Percentiles rank a stretch among this genome's conserved stretches.
Evolutionary conservation across 1,140 invertebrate species (phyloP).

Genomic region (Drosophila ercepeae): DNA sequence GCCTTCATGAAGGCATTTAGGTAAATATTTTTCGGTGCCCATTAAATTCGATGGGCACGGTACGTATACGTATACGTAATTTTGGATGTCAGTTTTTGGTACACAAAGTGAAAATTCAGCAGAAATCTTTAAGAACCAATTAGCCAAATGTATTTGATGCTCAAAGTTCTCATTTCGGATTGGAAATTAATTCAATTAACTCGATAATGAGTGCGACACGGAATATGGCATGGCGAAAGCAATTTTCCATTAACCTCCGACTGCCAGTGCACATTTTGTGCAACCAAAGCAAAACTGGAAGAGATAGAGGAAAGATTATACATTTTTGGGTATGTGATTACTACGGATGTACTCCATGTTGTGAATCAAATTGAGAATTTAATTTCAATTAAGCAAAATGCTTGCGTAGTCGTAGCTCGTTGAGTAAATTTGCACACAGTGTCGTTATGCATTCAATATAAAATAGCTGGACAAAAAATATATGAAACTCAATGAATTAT

Average conservation of each 20-base stretch:
- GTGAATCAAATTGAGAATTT: conserved; percentile 18
- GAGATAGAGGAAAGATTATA: conserved; percentile 18
- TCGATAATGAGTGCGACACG: conserved; percentile 47
- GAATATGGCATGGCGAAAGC: conserved; percentile 7
- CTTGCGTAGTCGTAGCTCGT: not conserved
- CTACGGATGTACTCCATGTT: conserved; percentile 3
- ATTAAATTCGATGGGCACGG: conserved; percentile 10
- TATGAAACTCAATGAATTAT: conserved; percentile 63
- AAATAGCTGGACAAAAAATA: conserved; percentile 38
- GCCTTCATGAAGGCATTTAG: conserved; percentile 23
- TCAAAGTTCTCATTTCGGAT: conserved; percentile 33
- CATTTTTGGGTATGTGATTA: conserved; percentile 21
- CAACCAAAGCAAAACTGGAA: conserved; percentile 23
- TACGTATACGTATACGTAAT: conserved; percentile 1
- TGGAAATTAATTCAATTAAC: conserved; percentile 65
- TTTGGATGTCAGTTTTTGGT: not conserved
- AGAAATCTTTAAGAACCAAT: conserved; percentile 54
- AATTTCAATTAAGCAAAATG: conserved; percentile 43
- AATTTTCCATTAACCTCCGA: conserved; percentile 18
- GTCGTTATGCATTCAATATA: not conserved
- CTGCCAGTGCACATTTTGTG: conserved; percentile 31
- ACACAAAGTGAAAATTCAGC: conserved; percentile 29
- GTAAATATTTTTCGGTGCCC: conserved; percentile 20
- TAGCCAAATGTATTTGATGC: conserved; percentile 54
- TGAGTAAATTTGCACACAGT: conserved; percentile 25